Evolutionary conservation across 1,140 invertebrate species (phyloP), one percentile per base, ranked within the genome.

Genomic region (Bombus huntii): DNA sequence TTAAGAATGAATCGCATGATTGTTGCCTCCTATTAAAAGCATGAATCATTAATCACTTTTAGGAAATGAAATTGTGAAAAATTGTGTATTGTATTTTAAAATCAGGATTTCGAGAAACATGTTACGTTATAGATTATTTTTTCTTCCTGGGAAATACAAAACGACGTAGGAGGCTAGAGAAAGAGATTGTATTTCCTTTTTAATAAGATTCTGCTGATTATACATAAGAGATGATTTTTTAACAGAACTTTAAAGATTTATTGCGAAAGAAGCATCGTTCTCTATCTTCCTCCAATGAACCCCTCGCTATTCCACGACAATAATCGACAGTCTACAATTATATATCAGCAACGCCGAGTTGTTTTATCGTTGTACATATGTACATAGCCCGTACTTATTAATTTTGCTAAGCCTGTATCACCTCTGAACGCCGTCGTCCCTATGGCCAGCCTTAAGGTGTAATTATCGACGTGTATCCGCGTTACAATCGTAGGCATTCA

Each of bases 381-480:
- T 95, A 95, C 91, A 95, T 95, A 95, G 92, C 92, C 92, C 92
- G 94, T 95, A 95, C 94, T 95, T 95, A 95, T 95, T 95, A 95
- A 94, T 93, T 94, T 93, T 91, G 90, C 91, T 95, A 94, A 95
- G 94, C 90, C 93, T 94, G 81, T 93, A 93, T 93, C 87, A 89
- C 85, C 74, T 81, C 66, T 81, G 62, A 83, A 73, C 76, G 86
- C 72, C 85, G 82, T 77, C 86, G 79, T 81, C 79, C 84, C 70
- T 65, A 66, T 42, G 75, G 81, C 77, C 83, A 88, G 66, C 83
- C 84, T 78, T 86, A 88, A 72, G 70, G 42, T 79, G 81, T 86
- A 78, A 81, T 78, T 65, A 53, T 86, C 83, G 76, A 88, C 53
- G 76, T 85, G 44, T 86, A 86, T 34, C n/a, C 80, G 75, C 84